Evolutionary conservation across 2,888 invertebrate genomes (phyloP).

Genomic region (Coelinius sp.): DNA sequence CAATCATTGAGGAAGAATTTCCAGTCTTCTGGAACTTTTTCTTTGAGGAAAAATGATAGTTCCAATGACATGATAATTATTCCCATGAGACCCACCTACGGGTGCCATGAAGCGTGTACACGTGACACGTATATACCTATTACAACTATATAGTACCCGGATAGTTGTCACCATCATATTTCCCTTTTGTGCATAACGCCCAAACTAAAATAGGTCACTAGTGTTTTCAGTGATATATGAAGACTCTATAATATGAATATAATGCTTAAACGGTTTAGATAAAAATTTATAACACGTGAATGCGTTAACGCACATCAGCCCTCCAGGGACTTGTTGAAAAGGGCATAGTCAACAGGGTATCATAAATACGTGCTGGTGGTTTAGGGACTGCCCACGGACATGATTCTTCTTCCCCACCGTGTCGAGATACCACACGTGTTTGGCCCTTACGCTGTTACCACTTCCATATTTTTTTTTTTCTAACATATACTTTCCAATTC

Average conservation of each 20-base stretch:
- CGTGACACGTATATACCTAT: constrained; percentile 3
- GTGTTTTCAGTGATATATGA: not conserved
- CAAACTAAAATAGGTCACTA: not conserved
- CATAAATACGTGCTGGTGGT: constrained; percentile 54
- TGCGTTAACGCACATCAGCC: constrained; percentile 19
- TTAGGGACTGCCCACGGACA: constrained; percentile 51
- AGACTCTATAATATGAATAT: not conserved
- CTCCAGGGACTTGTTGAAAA: constrained; percentile 55
- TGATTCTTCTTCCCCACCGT: constrained; percentile 27
- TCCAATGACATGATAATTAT: not conserved
- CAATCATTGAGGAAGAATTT: no score
- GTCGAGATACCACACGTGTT: not conserved
- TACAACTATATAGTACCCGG: constrained; percentile 50
- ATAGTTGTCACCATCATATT: constrained; percentile 52
- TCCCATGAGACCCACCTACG: not conserved
- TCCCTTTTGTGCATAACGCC: constrained; percentile 43
- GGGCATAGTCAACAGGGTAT: constrained; percentile 59
- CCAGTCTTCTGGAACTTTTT: not conserved
- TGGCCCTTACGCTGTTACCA: constrained; percentile 25
- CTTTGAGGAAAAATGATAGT: not conserved
- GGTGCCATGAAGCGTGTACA: constrained; percentile 1
- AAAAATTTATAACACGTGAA: not conserved
- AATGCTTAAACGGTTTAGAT: not conserved
- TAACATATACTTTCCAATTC: not conserved
- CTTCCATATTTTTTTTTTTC: not conserved